phyloP scores from a whole-genome alignment of 1,140 invertebrate genomes.

The Danaus melanippus region DNA sequence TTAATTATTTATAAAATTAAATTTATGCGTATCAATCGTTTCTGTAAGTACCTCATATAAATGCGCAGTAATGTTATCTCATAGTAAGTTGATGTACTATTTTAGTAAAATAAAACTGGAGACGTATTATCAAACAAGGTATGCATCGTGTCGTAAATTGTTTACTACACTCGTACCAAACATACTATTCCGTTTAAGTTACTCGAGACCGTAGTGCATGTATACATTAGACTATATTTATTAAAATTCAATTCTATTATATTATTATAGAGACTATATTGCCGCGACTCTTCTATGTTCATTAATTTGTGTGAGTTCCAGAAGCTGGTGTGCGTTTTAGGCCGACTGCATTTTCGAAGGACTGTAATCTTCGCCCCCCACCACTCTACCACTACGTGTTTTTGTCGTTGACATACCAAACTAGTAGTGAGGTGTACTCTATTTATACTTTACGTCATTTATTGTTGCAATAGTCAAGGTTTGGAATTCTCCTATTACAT shows the following conservation, averaged over 20 bases:
- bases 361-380: conserved; percentile 56
- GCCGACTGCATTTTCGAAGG: conserved; percentile 62
- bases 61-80: too few species aligned
- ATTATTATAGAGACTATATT: conserved; percentile 29
- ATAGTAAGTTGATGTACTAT: background rate
- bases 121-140: conserved; percentile 47
- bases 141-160: conserved; percentile 54
- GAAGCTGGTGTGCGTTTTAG: conserved; percentile 51
- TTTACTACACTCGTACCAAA: conserved; percentile 50
- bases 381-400: conserved; percentile 54
- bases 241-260: conserved; percentile 8
- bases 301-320: conserved; percentile 46
- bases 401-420: conserved; percentile 62
- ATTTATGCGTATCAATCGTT: too few species aligned
- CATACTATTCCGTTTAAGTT: conserved; percentile 54
- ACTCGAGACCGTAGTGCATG: conserved; percentile 36
- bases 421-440: conserved; percentile 42
- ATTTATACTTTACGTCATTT: conserved; percentile 36
- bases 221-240: conserved; percentile 23
- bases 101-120: conserved; percentile 16
- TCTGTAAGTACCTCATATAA: too few species aligned
- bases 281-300: conserved; percentile 13
- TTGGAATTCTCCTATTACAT: conserved; percentile 22
- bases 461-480: conserved; percentile 15
- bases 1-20: too few species aligned